phyloP scores from a whole-genome alignment of 2,888 invertebrate species.

The Ophion obscuratus region DNA sequence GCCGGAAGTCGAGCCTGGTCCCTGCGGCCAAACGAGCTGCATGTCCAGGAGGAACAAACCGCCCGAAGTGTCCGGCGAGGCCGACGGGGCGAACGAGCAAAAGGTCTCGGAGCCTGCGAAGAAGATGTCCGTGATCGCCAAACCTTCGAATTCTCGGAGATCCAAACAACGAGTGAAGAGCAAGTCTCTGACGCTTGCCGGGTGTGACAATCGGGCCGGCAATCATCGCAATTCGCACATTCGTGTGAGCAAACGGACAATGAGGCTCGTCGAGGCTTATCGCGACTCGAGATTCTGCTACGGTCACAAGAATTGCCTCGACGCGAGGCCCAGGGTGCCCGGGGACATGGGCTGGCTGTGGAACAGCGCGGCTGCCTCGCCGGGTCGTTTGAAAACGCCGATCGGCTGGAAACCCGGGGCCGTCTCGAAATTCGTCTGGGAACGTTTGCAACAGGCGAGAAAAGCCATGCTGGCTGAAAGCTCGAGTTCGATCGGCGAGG shows the following conservation, averaged over 20 bases:
- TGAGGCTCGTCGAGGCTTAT: constrained; percentile 63
- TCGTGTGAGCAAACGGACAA: constrained; percentile 66
- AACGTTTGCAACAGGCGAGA: constrained; percentile 70
- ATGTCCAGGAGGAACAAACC: constrained; percentile 61
- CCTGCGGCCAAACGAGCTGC: constrained; percentile 66
- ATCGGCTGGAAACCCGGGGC: constrained; percentile 77
- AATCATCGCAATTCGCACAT: constrained; percentile 44
- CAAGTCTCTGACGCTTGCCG: constrained; percentile 20
- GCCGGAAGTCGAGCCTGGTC: constrained; percentile 50
- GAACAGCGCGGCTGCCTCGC: constrained; percentile 70
- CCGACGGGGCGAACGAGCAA: background rate
- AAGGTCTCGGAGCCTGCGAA: background rate
- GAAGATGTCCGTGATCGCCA: background rate
- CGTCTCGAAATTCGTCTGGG: constrained; percentile 72
- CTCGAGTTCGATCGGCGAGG: constrained; percentile 53
- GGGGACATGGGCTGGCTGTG: constrained; percentile 77
- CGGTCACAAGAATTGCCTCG: constrained; percentile 75
- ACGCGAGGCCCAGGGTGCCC: constrained; percentile 72
- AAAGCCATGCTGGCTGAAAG: constrained; percentile 63
- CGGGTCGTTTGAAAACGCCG: constrained; percentile 69
- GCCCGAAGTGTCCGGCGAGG: background rate
- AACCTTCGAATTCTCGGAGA: constrained; percentile 7
- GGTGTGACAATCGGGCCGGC: constrained; percentile 46
- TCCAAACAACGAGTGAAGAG: constrained; percentile 21
- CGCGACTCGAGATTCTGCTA: constrained; percentile 65